A percentile compares a stretch with the other conserved stretches of the same genome.
phyloP scores from a whole-genome alignment of 2,797 vertebrate genomes.

The Siniperca undulata region DNA sequence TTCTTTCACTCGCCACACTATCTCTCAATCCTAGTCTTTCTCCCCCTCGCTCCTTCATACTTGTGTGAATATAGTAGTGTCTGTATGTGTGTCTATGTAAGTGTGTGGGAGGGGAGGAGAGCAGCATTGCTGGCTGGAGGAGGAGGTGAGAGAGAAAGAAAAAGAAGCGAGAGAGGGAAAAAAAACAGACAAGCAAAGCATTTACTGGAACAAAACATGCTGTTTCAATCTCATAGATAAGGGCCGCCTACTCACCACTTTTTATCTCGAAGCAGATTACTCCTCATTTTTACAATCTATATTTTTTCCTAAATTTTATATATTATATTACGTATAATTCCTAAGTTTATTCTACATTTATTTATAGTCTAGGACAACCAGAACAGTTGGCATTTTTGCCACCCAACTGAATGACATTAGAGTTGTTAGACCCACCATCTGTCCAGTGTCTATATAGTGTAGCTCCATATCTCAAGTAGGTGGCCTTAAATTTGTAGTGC shows the following conservation, averaged over 20 bases:
- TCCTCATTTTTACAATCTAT: slow-evolving; percentile 47
- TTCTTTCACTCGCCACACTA: slow-evolving; percentile 14
- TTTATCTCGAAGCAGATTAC: slow-evolving; percentile 64
- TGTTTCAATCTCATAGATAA: slow-evolving; percentile 77
- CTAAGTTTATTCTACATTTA: background rate
- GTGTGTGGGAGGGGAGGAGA: slow-evolving; percentile 75
- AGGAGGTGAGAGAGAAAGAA: slow-evolving; percentile 67
- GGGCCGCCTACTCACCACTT: slow-evolving; percentile 70
- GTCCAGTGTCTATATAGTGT: slow-evolving; percentile 3
- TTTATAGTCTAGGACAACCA: slow-evolving; percentile 2
- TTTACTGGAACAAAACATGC: slow-evolving; percentile 77
- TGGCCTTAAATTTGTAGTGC: background rate
- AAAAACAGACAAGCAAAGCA: slow-evolving; percentile 58
- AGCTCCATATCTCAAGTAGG: slow-evolving; percentile 11
- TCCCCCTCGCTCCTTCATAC: slow-evolving; percentile 37
- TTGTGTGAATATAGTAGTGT: slow-evolving; percentile 67
- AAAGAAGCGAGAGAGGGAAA: slow-evolving; percentile 53
- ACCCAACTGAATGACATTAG: slow-evolving; percentile 1
- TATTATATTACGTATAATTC: background rate
- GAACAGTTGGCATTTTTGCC: slow-evolving; percentile 10
- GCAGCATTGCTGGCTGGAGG: slow-evolving; percentile 68
- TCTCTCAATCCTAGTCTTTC: slow-evolving; percentile 39
- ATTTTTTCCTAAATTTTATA: slow-evolving; percentile 18
- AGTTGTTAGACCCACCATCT: slow-evolving; percentile 42
- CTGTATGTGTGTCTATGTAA: slow-evolving; percentile 54